Base-by-base conservation (phyloP, 2,888 invertebrate genomes). In the Epirrita christyi region DNA sequence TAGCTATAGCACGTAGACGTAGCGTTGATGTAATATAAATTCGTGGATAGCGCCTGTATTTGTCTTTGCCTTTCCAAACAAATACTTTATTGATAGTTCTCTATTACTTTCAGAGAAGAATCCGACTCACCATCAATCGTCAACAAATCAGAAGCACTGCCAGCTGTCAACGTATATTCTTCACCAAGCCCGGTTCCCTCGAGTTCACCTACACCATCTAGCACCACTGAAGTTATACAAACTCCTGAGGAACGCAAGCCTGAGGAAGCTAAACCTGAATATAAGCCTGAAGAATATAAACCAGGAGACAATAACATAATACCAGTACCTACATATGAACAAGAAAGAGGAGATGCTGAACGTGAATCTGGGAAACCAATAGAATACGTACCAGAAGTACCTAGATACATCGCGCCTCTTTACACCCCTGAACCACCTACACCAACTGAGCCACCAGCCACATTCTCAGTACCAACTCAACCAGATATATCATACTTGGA, bases 41-140 rank as follows among this genome's bases (percentile, higher is more conserved):
- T n/a, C n/a, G n/a, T n/a, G n/a, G n/a, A n/a, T n/a, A n/a, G n/a
- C n/a, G n/a, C n/a, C n/a, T n/a, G n/a, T n/a, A n/a, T n/a, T n/a
- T n/a, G n/a, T n/a, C n/a, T n/a, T n/a, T n/a, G n/a, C n/a, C 21
- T 21, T 2, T 21, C 21, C 21, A 21, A 21, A n/a, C n/a, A n/a
- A n/a, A n/a, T n/a, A n/a, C n/a, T 21, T 9, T 32, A 44, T 10
- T 44, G 10, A 32, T 2, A 14, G 6, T 14, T 2, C 14, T 2
- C 14, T 29, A 14, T 47, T n/a, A 28, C 8, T 79, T 79, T 60
- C 64, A 83, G 85, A 0, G 89, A 88, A 67, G 86, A 85, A 59
- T 4, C 43, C 6, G 14, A 29, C 32, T 27, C 10, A 44, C 32
- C 14, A 14, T 15, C 55, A 7, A 38, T 1, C 10, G 15, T 13